Base-by-base conservation (phyloP, 2,797 vertebrate species). In the Hypotaenidia okinawae region DNA sequence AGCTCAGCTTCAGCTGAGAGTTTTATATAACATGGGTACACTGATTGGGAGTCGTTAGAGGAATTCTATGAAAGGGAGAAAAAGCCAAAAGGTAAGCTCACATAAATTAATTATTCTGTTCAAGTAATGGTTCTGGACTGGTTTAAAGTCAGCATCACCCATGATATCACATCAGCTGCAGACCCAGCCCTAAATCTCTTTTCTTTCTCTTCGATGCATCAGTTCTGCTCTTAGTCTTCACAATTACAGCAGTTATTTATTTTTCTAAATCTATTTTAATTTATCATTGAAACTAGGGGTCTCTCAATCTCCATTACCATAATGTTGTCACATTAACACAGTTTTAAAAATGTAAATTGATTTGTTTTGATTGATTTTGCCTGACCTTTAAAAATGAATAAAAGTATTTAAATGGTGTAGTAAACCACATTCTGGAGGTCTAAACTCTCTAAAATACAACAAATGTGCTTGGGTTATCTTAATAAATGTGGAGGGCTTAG, bases 341-440 rank as follows among this genome's bases (percentile, higher is more conserved):
- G 33, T 70, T 97, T 94, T 92, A 21, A 59, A 96, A 90, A 82
- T 85, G 64, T 80, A 87, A 88, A 97, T 96, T 95, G 94, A 96
- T 97, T 90, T 93, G 32, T 61, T 96, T 95, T 80, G 55, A 95
- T 96, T 96, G 95, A 97, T 96, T 95, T 93, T 89, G 57, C 68
- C 70, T 96, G 96, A 95, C 95, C 95, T 97, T 96, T 95, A 67
- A 87, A 96, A 95, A 92, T n/a, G 25, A 91, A 61, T 89, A 88
- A 43, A 92, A 84, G 21, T 82, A 92, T 94, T 96, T 91, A 78
- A 94, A 54, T 70, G 68, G 30, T 66, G 64, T 51, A 74, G 93
- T 82, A 93, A 95, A 89, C 86, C 25, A 57, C 2, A 5, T 68
- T 43, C 6, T 6, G 76, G 64, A 77, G 91, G 66, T 70, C 61